These are phyloP conservation scores for Conops quadrifasciatus DNA, from an alignment of 2,888 invertebrate species.

Conservation along the genomic window DNA sequence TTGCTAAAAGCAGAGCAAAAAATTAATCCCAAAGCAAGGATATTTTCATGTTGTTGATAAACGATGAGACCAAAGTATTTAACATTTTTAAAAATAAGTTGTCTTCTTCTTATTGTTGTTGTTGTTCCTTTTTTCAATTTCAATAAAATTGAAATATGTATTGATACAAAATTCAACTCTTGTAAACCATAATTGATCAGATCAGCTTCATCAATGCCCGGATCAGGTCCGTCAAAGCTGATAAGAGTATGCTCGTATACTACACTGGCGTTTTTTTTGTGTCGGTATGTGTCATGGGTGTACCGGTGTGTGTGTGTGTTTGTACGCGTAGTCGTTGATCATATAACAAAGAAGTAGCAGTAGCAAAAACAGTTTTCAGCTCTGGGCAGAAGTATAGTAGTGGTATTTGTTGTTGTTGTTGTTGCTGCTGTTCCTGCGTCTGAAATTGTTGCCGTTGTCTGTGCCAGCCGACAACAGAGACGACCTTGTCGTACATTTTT, in stretches of 20 bases:
- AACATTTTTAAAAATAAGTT: constrained; percentile 14
- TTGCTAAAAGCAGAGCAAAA: not conserved
- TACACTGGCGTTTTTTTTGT: not conserved
- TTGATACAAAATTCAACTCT: constrained; percentile 30
- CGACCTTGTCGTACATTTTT: constrained; percentile 59
- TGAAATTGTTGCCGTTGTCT: constrained; percentile 26
- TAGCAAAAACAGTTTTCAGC: not conserved
- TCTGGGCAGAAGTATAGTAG: not conserved
- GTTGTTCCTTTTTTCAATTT: not conserved
- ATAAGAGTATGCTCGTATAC: constrained; percentile 1
- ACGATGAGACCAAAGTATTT: not conserved
- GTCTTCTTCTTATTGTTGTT: constrained; percentile 8
- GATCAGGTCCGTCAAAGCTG: constrained; percentile 27
- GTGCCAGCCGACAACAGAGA: constrained; percentile 48
- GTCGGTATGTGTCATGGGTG: not conserved
- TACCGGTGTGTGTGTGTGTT: not conserved
- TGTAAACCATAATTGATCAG: constrained; percentile 55
- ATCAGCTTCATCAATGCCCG: constrained; percentile 44
- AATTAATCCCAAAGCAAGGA: not conserved
- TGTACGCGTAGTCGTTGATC: not conserved
- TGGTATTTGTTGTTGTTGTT: not conserved
- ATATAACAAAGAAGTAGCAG: no score
- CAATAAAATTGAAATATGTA: constrained; percentile 28
- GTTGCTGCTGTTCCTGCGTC: not conserved
- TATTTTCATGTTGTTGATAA: not conserved